These are phyloP conservation scores for Hyperoplus lanceolatus DNA, from an alignment of 2,797 vertebrate species.

Conservation along the genomic window DNA sequence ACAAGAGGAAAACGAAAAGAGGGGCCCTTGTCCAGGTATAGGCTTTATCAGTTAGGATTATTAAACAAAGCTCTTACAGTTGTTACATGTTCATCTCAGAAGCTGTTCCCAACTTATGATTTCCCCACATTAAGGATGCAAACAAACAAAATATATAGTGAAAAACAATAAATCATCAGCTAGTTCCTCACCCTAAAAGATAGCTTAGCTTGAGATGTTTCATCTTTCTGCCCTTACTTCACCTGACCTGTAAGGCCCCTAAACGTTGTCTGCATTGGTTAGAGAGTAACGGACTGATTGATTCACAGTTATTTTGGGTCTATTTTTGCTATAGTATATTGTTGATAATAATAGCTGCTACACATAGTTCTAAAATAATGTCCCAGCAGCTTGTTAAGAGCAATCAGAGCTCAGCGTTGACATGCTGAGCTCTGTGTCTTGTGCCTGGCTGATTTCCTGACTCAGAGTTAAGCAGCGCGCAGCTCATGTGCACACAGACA, in stretches of 20 bases:
- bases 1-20: slow-evolving; percentile 78
- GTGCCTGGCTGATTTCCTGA: slow-evolving; percentile 66
- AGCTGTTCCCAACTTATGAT: slow-evolving; percentile 41
- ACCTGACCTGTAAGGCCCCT: neutral
- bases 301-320: slow-evolving; percentile 8
- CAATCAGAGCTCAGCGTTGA: slow-evolving; percentile 23
- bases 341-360: neutral
- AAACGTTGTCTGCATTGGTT: neutral
- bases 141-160: slow-evolving; percentile 40
- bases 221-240: neutral
- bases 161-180: slow-evolving; percentile 45
- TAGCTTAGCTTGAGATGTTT: slow-evolving; percentile 7
- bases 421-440: slow-evolving; percentile 46
- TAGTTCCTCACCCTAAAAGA: slow-evolving; percentile 39
- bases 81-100: slow-evolving; percentile 45
- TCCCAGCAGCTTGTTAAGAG: slow-evolving; percentile 20
- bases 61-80: slow-evolving; percentile 51
- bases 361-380: slow-evolving; percentile 32
- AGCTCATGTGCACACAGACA: slow-evolving; percentile 71
- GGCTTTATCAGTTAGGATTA: slow-evolving; percentile 49
- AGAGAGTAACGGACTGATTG: neutral
- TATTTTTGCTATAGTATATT: neutral
- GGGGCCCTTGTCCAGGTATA: slow-evolving; percentile 63
- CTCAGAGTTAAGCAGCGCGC: slow-evolving; percentile 62
- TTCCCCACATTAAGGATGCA: slow-evolving; percentile 53